phyloP scores from a whole-genome alignment of 2,888 invertebrate species.

The Epinotia ramella region DNA sequence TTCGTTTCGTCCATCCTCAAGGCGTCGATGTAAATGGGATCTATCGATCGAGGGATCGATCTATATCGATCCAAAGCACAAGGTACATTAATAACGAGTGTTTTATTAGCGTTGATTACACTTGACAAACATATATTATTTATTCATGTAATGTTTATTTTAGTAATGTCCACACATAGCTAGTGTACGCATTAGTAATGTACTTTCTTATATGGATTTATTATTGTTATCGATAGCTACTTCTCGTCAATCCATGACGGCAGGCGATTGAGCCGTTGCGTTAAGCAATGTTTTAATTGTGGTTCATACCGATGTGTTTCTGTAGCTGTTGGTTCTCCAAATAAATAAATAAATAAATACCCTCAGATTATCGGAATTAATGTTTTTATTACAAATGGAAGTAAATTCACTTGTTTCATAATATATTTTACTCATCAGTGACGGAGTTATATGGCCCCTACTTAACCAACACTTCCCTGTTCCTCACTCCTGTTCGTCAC shows the following conservation, averaged over 20 bases:
- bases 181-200: no score
- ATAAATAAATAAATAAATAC: no score
- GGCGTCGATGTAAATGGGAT: background rate
- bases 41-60: no score
- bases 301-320: slow-evolving; percentile 7
- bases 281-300: slow-evolving; percentile 24
- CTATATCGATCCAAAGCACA: no score
- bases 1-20: background rate
- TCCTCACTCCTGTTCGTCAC: background rate
- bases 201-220: slow-evolving; percentile 3
- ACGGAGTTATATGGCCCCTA: background rate
- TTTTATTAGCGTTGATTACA: background rate
- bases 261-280: slow-evolving; percentile 16
- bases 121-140: background rate
- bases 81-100: background rate
- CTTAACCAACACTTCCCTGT: background rate
- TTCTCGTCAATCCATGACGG: slow-evolving; percentile 20
- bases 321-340: no score
- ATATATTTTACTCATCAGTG: background rate
- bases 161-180: no score
- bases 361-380: slow-evolving; percentile 17
- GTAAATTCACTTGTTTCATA: background rate
- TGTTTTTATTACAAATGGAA: slow-evolving; percentile 8
- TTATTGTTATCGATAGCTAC: slow-evolving; percentile 15
- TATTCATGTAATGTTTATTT: background rate